Evolutionary conservation across 1,140 invertebrate genomes (phyloP).

Genomic region (Dreissena polymorpha): DNA sequence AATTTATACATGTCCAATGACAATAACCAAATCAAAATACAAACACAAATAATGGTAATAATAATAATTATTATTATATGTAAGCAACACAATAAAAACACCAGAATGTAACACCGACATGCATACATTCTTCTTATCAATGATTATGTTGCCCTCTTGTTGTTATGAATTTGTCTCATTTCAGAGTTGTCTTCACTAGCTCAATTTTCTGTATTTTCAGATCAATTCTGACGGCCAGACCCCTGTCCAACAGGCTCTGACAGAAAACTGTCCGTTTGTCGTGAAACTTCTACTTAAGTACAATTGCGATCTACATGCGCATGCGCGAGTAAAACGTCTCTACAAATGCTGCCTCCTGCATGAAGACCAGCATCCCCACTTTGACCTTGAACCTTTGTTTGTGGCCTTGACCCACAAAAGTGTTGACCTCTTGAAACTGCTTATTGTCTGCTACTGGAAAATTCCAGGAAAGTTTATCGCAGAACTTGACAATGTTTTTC

Average conservation of each 20-base stretch:
- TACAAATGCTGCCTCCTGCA: constrained; percentile 73
- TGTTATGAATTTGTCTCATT: no score
- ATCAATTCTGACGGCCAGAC: constrained; percentile 72
- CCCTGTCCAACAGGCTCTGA: constrained; percentile 71
- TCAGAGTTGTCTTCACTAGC: no score
- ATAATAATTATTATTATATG: no score
- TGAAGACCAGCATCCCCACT: constrained; percentile 75
- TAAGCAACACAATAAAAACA: no score
- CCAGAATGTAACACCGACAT: no score
- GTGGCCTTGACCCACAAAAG: constrained; percentile 73
- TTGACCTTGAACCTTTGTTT: constrained; percentile 76
- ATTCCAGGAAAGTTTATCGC: constrained; percentile 60
- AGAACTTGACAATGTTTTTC: constrained; percentile 65
- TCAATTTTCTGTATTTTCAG: constrained; percentile 63
- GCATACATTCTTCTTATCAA: no score
- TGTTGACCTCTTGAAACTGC: constrained; percentile 69
- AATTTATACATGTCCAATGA: no score
- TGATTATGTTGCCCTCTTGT: no score
- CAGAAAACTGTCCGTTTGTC: constrained; percentile 67
- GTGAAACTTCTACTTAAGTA: constrained; percentile 69
- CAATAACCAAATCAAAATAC: no score
- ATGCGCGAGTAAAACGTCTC: constrained; percentile 63
- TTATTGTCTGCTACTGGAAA: constrained; percentile 70
- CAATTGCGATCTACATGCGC: constrained; percentile 73
- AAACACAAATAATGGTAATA: no score